Evolutionary conservation across 2,797 vertebrate species (phyloP).

Genomic region (Oreonectes daqikongensis): DNA sequence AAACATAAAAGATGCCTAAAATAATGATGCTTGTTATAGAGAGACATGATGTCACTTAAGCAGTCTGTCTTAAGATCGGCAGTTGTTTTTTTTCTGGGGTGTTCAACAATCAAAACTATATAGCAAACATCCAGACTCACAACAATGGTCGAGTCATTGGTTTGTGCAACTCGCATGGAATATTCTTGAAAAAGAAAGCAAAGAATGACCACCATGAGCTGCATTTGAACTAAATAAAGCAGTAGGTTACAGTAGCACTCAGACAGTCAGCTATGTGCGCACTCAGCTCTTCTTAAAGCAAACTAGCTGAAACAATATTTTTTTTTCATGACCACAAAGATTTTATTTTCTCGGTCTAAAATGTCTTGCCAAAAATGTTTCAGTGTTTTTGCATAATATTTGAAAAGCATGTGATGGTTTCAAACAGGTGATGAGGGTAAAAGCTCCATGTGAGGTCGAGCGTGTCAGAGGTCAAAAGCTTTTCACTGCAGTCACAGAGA

Average conservation of each 20-base stretch:
- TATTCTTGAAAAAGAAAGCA: too few species aligned
- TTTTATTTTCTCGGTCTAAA: background rate
- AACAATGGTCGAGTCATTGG: too few species aligned
- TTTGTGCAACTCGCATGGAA: too few species aligned
- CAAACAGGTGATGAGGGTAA: background rate
- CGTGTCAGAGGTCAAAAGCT: background rate
- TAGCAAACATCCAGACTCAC: too few species aligned
- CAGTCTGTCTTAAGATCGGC: too few species aligned
- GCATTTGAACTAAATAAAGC: background rate
- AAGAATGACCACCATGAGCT: background rate
- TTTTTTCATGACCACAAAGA: conserved; percentile 43
- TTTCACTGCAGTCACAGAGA: background rate
- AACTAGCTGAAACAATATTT: conserved; percentile 67
- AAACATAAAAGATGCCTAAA: too few species aligned
- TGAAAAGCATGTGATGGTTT: conserved; percentile 39
- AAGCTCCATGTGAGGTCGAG: background rate
- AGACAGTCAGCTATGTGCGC: conserved; percentile 52
- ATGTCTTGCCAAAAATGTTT: conserved; percentile 48
- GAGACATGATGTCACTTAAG: too few species aligned
- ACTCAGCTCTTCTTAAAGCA: conserved; percentile 62
- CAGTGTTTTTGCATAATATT: conserved; percentile 74
- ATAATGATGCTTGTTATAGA: too few species aligned
- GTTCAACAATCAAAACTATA: too few species aligned
- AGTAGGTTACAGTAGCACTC: background rate
- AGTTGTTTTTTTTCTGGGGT: too few species aligned